These are phyloP conservation scores for Ariopsis seemanni DNA, from an alignment of 2,113 vertebrate species.

Conservation along the genomic window DNA sequence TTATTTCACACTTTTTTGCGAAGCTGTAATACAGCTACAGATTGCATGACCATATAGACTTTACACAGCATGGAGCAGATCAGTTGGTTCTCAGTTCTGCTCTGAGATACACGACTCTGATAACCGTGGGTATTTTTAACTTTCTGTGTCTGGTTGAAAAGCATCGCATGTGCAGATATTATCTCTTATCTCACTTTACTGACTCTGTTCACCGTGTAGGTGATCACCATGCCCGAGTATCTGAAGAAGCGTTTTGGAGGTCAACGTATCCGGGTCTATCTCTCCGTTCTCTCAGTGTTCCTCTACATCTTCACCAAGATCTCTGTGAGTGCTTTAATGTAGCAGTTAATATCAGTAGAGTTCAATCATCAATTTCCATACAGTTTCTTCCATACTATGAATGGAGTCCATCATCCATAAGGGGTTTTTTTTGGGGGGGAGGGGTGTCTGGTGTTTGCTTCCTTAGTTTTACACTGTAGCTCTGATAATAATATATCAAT, in stretches of 20 bases:
- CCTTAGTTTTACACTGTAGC: not conserved
- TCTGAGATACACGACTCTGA: not conserved
- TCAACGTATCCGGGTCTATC: conserved; percentile 87
- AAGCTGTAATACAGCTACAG: not conserved
- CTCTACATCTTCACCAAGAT: conserved; percentile 96
- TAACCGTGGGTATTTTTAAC: not conserved
- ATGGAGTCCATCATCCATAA: not conserved
- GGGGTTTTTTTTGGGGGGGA: no score
- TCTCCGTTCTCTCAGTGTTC: conserved; percentile 87
- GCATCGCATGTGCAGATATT: not conserved
- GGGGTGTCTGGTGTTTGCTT: not conserved
- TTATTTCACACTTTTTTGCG: not conserved
- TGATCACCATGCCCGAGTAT: conserved; percentile 97
- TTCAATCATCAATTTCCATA: not conserved
- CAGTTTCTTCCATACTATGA: no score
- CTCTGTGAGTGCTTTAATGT: conserved; percentile 80
- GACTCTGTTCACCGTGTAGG: conserved; percentile 67
- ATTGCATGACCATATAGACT: not conserved
- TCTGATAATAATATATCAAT: not conserved
- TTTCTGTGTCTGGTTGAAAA: not conserved
- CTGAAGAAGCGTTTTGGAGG: conserved; percentile 92
- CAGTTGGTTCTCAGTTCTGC: not conserved
- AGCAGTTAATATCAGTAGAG: not conserved
- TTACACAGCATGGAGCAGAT: not conserved
- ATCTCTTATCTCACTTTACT: not conserved